Evolutionary conservation across 2,797 vertebrate genomes (phyloP), one percentile per base, ranked within the genome.

Genomic region (Siniperca scherzeri): DNA sequence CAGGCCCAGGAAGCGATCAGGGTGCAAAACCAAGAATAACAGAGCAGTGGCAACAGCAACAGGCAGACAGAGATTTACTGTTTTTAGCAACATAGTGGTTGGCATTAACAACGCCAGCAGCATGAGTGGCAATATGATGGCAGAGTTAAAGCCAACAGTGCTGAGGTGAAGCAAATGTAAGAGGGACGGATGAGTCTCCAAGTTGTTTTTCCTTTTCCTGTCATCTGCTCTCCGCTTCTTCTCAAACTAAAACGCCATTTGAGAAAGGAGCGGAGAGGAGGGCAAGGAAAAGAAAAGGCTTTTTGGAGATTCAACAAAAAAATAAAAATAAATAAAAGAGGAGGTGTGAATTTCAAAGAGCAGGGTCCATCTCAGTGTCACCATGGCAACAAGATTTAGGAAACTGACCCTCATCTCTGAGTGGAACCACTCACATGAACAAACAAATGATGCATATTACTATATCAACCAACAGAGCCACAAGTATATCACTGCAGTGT

Each of bases 21-120:
- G 94, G 93, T 94, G 93, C 94, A 94, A 94, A 95, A 93, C 91
- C 77, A 93, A 90, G 91, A 91, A 89, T 74, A 91, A 91, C 85
- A 88, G 87, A 91, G 93, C 88, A 91, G 86, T 38, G 80, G 84
- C 84, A 86, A 87, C 73, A 90, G 88, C 83, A 92, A 84, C 85
- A 91, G 73, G 89, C 87, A 89, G 74, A 86, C 82, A 91, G 77
- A 89, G 67, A 81, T 81, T 85, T 61, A 85, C 61, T 52, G 66
- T 75, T 83, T 79, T 83, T 52, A 86, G 87, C 89, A 87, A 76
- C 73, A 74, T 11, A 77, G 78, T 60, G 61, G 72, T 84, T 74
- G 78, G 85, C 87, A n/a, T 89, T 79, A 87, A 89, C 86, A 77
- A 60, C 2, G 84, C 85, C 90, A 90, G 87, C 90, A 86, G 88